phyloP scores from a whole-genome alignment of 23 tunicate species.

The Pegea sp. region DNA sequence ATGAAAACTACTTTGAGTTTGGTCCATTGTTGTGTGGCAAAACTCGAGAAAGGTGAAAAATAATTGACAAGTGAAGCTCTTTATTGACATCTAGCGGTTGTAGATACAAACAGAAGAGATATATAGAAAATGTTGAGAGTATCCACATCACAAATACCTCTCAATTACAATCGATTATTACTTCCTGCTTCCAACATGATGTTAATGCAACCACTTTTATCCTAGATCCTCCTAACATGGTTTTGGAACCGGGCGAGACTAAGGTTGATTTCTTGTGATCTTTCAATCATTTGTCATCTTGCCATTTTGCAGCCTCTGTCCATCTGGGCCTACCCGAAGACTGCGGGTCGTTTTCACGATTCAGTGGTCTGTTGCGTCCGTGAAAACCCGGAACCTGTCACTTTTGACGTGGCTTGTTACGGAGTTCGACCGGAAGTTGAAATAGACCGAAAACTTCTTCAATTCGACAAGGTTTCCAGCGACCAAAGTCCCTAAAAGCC shows the following conservation, averaged over 20 bases:
- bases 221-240: constrained; percentile 83
- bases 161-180: constrained; percentile 39
- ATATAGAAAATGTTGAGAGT: constrained; percentile 83
- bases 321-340: constrained; percentile 95
- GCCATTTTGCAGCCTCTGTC: constrained; percentile 20
- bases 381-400: constrained; percentile 95
- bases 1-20: constrained; percentile 77
- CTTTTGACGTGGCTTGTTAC: constrained; percentile 71
- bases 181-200: constrained; percentile 76
- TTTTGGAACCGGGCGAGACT: constrained; percentile 56
- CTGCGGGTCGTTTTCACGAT: constrained; percentile 68
- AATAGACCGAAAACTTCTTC: constrained; percentile 66
- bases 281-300: not conserved
- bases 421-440: constrained; percentile 90
- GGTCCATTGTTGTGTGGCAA: constrained; percentile 97
- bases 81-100: no score
- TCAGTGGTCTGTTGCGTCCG: constrained; percentile 69
- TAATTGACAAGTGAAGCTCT: no score
- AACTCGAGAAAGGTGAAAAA: constrained; percentile 58
- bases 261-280: constrained; percentile 15
- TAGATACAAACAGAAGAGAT: constrained; percentile 65
- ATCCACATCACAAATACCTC: constrained; percentile 62
- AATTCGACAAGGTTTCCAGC: constrained; percentile 56
- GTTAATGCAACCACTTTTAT: constrained; percentile 72
- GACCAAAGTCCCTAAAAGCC: no score